Evolutionary conservation across 2,888 invertebrate species (phyloP).

Genomic region (Xylocampa areola): DNA sequence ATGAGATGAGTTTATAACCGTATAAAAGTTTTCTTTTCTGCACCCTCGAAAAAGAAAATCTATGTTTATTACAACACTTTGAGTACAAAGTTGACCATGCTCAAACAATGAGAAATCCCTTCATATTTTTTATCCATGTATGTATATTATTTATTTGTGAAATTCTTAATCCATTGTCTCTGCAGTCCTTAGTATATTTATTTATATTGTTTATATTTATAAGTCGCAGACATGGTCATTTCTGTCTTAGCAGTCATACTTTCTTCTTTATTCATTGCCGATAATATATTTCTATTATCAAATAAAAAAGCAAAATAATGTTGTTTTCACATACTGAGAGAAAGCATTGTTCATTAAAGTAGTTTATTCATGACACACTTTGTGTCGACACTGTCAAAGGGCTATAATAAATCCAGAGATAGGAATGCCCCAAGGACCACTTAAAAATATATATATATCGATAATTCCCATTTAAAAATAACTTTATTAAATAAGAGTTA

Average conservation of each 20-base stretch:
- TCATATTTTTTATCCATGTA: conserved; percentile 6
- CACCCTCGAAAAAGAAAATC: too few relatives aligned
- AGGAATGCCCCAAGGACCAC: conserved; percentile 11
- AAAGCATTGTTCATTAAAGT: not conserved
- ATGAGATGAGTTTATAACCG: too few relatives aligned
- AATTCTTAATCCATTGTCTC: conserved; percentile 23
- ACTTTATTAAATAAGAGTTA: not conserved
- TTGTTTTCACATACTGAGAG: not conserved
- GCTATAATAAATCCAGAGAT: conserved; percentile 10
- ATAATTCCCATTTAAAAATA: conserved; percentile 9
- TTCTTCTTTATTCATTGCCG: conserved; percentile 26
- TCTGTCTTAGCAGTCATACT: conserved; percentile 10
- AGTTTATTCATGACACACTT: not conserved
- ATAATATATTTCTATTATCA: conserved; percentile 1
- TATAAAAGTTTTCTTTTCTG: too few relatives aligned
- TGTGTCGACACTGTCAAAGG: conserved; percentile 15
- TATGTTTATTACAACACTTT: too few relatives aligned
- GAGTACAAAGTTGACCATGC: too few relatives aligned
- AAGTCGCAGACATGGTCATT: conserved; percentile 23
- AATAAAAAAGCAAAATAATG: not conserved
- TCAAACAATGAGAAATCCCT: too few relatives aligned
- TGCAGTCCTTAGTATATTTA: conserved; percentile 16
- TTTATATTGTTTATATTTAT: conserved; percentile 36
- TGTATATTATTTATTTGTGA: not conserved
- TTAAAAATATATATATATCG: not conserved